A percentile compares a stretch with the other conserved stretches of the same genome.
Evolutionary conservation across 1,140 invertebrate species (phyloP).

Genomic region (Pseudomyrmex flavicornis): DNA sequence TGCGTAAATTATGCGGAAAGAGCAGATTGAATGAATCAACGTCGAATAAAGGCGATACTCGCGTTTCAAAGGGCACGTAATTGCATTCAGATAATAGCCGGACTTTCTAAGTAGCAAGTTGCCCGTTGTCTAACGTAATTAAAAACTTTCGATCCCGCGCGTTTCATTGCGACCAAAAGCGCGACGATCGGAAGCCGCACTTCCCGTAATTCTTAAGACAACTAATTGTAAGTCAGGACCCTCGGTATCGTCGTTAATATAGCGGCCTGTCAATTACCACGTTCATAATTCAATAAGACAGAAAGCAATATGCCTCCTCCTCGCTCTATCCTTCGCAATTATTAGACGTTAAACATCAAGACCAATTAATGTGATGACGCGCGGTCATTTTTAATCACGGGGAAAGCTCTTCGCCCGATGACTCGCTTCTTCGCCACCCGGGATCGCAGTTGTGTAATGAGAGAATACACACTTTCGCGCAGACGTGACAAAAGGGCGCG

Average conservation of each 20-base stretch:
- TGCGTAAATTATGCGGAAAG: not conserved
- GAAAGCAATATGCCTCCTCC: not conserved
- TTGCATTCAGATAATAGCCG: conserved; percentile 76
- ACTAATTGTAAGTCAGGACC: conserved; percentile 40
- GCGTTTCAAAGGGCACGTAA: conserved; percentile 75
- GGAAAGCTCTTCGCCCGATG: conserved; percentile 4
- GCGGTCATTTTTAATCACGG: conserved; percentile 58
- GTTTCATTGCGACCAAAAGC: not conserved
- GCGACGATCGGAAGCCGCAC: conserved; percentile 56
- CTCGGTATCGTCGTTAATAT: not conserved
- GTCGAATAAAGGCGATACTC: conserved; percentile 51
- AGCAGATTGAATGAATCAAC: conserved; percentile 50
- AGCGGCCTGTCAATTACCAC: not conserved
- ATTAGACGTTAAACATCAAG: not conserved
- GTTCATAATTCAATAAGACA: not conserved
- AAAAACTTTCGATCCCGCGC: conserved; percentile 65
- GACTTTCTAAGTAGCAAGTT: conserved; percentile 77
- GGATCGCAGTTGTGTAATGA: conserved; percentile 69
- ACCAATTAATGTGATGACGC: not conserved
- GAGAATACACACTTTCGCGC: conserved; percentile 72
- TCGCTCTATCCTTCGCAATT: not conserved
- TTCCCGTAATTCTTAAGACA: conserved; percentile 57
- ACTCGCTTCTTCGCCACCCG: conserved; percentile 34
- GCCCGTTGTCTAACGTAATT: conserved; percentile 73
- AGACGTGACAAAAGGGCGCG: conserved; percentile 68